Evolutionary conservation across 2,113 vertebrate species (phyloP), one percentile per base, ranked within the genome.

Genomic region (Sisor rabdophorus): DNA sequence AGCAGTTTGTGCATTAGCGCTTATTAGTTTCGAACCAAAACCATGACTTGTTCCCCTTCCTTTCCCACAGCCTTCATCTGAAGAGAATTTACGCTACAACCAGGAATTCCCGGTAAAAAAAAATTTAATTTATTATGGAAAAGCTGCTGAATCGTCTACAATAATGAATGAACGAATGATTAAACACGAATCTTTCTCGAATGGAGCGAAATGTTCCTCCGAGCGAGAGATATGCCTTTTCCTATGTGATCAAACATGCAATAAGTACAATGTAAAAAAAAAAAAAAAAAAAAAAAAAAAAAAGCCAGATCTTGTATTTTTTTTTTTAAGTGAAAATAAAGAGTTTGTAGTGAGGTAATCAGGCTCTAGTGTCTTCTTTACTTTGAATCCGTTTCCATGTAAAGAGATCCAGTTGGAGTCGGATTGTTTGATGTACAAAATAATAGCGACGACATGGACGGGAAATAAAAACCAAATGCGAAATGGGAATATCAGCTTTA

Each of bases 121-220:
- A 53, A 55, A 28, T 79, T 58, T 84, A 81, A 84, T 78, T 87
- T 86, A 84, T 85, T 89, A 78, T 85, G 85, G 88, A 79, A 84
- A 89, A 86, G 88, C 91, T 90, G 87, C 88, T 88, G 83, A 86
- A 88, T 85, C 84, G 68, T 61, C 74, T 78, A 71, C 54, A 72
- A 75, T 71, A 47, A 80, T 64, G 44, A 12, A 36, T 36, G 32
- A 36, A 36, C 7, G 32, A 36, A 36, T 36, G 32, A 64, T 61
- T 71, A 30, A 75, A 69, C 22, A 22, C 19, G 17, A 53, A 71
- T 52, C 48, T 72, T 52, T 52, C n/a, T 48, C 63, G 36, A 28
- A 56, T 75, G 67, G 75, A 52, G 69, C 53, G 47, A 16, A 4
- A 44, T 73, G 32, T 70, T 40, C 63, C 70, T 77, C 4, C 32